phyloP scores from a whole-genome alignment of 2,113 vertebrate species.

The Vireo altiloquus region DNA sequence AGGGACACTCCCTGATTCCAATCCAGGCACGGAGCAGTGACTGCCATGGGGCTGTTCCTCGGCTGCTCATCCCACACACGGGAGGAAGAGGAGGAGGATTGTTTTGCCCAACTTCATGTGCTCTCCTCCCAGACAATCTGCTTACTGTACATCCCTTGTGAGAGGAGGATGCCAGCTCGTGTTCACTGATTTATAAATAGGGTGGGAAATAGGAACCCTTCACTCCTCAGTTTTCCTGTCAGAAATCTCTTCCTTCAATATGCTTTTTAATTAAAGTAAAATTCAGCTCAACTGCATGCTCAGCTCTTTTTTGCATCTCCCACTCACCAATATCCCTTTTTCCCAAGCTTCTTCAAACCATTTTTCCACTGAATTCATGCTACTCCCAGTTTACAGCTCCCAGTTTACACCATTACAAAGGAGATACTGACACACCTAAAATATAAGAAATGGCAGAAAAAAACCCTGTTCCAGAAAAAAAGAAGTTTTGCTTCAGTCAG shows the following conservation, averaged over 20 bases:
- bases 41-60: fast-evolving
- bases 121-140: background rate
- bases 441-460: background rate
- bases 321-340: background rate
- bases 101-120: background rate
- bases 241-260: background rate
- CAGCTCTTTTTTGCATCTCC: background rate
- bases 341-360: background rate
- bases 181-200: background rate
- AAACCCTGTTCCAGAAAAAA: fast-evolving
- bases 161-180: background rate
- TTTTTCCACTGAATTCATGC: background rate
- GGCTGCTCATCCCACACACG: fast-evolving
- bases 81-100: background rate
- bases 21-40: fast-evolving
- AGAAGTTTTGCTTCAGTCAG: background rate
- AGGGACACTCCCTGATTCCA: fast-evolving
- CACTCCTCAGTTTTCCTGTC: background rate
- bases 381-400: background rate
- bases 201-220: background rate
- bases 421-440: background rate
- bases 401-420: background rate
- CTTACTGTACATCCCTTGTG: background rate
- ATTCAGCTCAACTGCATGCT: background rate
- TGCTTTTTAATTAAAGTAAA: background rate